Base-by-base conservation (phyloP, 2,888 invertebrate species). In the Andrena marginata region DNA sequence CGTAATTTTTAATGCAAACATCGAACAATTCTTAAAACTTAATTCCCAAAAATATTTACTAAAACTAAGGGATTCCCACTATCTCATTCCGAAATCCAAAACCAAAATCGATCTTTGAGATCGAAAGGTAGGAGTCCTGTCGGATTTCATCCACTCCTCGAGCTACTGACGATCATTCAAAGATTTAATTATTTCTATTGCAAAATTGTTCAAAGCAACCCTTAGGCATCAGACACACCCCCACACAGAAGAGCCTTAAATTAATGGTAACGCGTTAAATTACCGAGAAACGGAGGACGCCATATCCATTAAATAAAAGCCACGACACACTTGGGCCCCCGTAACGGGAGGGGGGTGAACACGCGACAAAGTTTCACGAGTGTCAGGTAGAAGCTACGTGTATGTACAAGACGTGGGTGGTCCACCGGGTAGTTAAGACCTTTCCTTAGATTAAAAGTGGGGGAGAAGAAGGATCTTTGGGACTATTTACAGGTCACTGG, bases 351-450 rank as follows among this genome's bases (percentile, higher is more conserved):
- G 42, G 42, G 42, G 16, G 42, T 42, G 54, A 56, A 35, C 56
- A 68, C 60, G 64, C 51, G 51, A 23, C 56, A 10, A 74, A 67
- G 59, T 29, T 80, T 62, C 73, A 71, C 77, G 75, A 73, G 78
- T 82, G 69, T 76, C 80, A 80, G 80, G 84, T 84, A 85, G 68
- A 84, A 80, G 82, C 84, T 64, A 69, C 65, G 60, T 56, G 69
- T 80, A 85, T 63, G 75, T 76, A 74, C 74, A 29, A 72, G 59
- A 89, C 87, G 91, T 92, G 93, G 93, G 93, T 93, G 93, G 93
- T 93, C 93, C 84, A 51, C 60, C 67, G 26, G 67, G 77, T 63
- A 59, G 64, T 65, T 78, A 70, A 77, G 81, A 84, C 80, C 83
- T 80, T 78, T 79, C 65, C 51, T 83, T 23, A 82, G 80, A 85